These are phyloP conservation scores for Cylloceria caligata DNA, from an alignment of 2,888 invertebrate species.

Conservation along the genomic window DNA sequence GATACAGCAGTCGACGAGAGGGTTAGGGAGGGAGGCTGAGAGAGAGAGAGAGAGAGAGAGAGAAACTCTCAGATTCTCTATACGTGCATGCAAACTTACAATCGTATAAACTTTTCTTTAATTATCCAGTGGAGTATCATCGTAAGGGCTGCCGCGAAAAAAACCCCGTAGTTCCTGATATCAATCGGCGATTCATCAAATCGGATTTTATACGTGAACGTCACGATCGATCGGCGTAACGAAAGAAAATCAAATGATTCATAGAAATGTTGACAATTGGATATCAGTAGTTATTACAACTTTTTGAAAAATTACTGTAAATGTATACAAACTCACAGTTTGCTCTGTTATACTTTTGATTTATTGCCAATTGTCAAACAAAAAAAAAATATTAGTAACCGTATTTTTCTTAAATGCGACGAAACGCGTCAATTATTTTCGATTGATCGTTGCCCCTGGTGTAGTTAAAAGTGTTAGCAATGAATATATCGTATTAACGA, in stretches of 20 bases:
- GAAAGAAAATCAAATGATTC: not conserved
- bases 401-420: not conserved
- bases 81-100: not conserved
- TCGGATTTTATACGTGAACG: not conserved
- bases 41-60: slow-evolving; percentile 29
- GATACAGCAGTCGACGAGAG: slow-evolving; percentile 60
- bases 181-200: not conserved
- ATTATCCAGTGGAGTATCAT: not conserved
- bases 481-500: not conserved
- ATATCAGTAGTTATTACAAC: not conserved
- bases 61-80: slow-evolving; percentile 6
- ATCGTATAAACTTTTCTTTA: not conserved
- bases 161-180: too few species aligned
- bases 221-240: slow-evolving; percentile 18
- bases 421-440: too few species aligned
- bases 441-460: too few species aligned
- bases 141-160: not conserved
- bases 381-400: not conserved
- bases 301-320: not conserved
- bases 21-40: slow-evolving; percentile 28
- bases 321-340: not conserved
- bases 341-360: not conserved
- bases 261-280: not conserved
- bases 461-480: too few species aligned
- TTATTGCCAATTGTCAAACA: too few species aligned